Evolutionary conservation across 1,140 invertebrate genomes (phyloP), one percentile per base, ranked within the genome.

Genomic region (Heliconius hewitsoni): DNA sequence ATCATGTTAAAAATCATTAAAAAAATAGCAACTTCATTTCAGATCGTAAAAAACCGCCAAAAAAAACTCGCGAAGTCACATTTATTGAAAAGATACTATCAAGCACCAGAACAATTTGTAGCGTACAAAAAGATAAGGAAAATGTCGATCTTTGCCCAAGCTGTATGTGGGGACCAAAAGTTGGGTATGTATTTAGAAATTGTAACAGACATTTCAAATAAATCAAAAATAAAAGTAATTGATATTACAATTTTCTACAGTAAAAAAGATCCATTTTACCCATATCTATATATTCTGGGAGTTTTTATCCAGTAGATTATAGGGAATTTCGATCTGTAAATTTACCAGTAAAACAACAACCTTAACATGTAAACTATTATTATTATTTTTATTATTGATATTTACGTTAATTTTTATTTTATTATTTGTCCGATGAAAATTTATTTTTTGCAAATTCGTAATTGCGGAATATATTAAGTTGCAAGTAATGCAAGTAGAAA

Each of bases 161-260:
- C 55, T 94, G 93, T 79, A 92, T 90, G 88, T 94, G 93, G 93
- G 93, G 93, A 34, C 93, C 93, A 8, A 85, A 76, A 81, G 85
- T 92, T 23, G 91, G 93, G 91, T 94, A 70, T 60, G 82, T 77
- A 52, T 46, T 55, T 39, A 19, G 27, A 19, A 34, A 8, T 74
- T 71, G 72, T 9, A 8, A 57, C 55, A 60, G n/a, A 60, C 57
- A 23, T 11, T 60, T 23, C 1, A 23, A 23, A 66, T 30, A 13
- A 1, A 16, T 66, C 4, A 66, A 13, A 16, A 66, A 66, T 3
- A 27, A 66, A 30, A 30, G 60, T 4, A 30, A 30, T 57, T 9
- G 3, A 57, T 57, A 23, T 23, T 23, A 57, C 55, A 11, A 19
- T 52, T 52, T 52, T 52, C 18, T 52, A 52, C 50, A 2, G 5